These are phyloP conservation scores for Drosophila lini DNA, from an alignment of 1,140 invertebrate species.

Conservation along the genomic window DNA sequence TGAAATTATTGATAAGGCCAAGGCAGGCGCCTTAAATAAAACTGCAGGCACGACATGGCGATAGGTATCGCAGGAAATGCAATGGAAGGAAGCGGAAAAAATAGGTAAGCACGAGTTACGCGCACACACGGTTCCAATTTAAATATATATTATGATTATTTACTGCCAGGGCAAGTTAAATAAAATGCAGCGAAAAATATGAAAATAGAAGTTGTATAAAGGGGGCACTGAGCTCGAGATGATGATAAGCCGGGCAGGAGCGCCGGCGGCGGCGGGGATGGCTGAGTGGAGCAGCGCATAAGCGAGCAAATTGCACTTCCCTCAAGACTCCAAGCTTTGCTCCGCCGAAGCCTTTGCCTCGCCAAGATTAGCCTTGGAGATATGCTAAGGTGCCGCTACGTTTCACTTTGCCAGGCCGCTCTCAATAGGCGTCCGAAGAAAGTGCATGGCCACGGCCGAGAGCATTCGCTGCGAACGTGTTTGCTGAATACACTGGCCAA, in stretches of 20 bases:
- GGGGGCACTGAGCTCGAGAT: conserved; percentile 19
- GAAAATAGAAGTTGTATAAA: conserved; percentile 38
- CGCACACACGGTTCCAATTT: conserved; percentile 59
- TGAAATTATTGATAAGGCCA: conserved; percentile 51
- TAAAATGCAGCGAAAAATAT: conserved; percentile 41
- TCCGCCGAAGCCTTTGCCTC: conserved; percentile 13
- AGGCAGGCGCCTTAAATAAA: conserved; percentile 52
- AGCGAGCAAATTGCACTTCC: conserved; percentile 26
- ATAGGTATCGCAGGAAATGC: conserved; percentile 68
- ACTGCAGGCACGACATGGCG: conserved; percentile 62
- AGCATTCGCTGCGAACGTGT: conserved; percentile 60
- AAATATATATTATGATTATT: conserved; percentile 82
- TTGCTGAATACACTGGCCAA: conserved; percentile 36
- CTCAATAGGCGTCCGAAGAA: conserved; percentile 56
- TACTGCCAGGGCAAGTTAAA: conserved; percentile 50
- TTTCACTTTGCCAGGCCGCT: conserved; percentile 29
- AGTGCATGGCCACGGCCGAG: conserved; percentile 49
- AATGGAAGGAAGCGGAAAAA: conserved; percentile 19
- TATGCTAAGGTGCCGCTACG: conserved; percentile 69
- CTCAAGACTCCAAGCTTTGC: conserved; percentile 7
- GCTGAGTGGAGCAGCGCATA: conserved; percentile 25
- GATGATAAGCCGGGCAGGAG: conserved; percentile 23
- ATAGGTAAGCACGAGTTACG: conserved; percentile 21
- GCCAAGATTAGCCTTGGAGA: conserved; percentile 69
- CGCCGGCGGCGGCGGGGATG: background rate